Percentiles rank a stretch among this genome's conserved stretches.
These are phyloP conservation scores for Andrena marginata DNA, from an alignment of 2,888 invertebrate genomes.

Conservation along the genomic window DNA sequence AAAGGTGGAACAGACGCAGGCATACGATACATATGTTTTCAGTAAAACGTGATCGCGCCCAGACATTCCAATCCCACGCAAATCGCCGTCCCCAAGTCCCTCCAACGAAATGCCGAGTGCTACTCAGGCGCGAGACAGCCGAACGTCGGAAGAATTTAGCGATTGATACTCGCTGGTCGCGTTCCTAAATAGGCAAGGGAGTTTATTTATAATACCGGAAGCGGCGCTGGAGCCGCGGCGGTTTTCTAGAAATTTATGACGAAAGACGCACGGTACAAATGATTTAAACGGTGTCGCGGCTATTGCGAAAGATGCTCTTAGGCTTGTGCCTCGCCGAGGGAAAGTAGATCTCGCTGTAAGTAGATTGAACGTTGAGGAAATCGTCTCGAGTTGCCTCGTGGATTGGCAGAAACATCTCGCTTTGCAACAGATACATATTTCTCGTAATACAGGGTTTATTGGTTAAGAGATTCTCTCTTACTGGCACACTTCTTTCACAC, in stretches of 20 bases:
- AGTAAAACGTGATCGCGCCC: conserved; percentile 77
- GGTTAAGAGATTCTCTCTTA: background rate
- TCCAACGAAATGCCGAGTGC: conserved; percentile 66
- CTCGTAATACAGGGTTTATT: background rate
- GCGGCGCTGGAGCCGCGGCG: background rate
- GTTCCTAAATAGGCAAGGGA: conserved; percentile 35
- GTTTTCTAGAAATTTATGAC: conserved; percentile 10
- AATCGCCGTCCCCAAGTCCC: conserved; percentile 72
- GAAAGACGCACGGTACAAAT: background rate
- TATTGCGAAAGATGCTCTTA: background rate
- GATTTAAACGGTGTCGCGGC: background rate
- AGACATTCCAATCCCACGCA: conserved; percentile 80
- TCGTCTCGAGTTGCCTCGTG: background rate
- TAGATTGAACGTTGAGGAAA: background rate
- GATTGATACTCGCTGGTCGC: conserved; percentile 23
- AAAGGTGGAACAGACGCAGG: conserved; percentile 35
- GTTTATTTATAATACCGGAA: conserved; percentile 26
- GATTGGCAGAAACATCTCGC: too few relatives aligned
- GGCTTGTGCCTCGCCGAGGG: too few relatives aligned
- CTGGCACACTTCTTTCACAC: background rate
- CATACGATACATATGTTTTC: conserved; percentile 66
- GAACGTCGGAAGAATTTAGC: conserved; percentile 61
- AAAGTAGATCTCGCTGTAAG: background rate
- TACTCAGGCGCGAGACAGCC: conserved; percentile 43
- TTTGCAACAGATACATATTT: too few relatives aligned